Base-by-base conservation (phyloP, 2,113 vertebrate genomes). In the Sinosuthora webbiana region DNA sequence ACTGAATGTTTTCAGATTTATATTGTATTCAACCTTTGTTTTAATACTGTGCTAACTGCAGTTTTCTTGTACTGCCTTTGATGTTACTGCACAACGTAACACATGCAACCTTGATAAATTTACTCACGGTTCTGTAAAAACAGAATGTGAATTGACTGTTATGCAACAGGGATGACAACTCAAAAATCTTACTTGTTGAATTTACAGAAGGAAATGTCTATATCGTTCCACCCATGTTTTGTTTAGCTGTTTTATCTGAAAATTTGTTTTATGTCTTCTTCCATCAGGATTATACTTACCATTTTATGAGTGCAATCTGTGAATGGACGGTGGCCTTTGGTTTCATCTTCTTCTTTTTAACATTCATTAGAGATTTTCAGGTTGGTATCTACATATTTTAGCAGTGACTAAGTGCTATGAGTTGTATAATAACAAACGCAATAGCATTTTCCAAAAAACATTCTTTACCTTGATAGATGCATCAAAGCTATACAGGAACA, bases 301-400 rank as follows among this genome's bases (percentile, higher is more conserved):
- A 98, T 31, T 31, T 99, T 6, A 79, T 97, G 96, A 99, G 99
- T 62, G 99, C 99, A 0, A 89, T 97, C n/a, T 98, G 98, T n/a
- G 99, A 99, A 95, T 99, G 99, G 99, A 98, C 95, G 0, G 98
- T 99, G 64, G 98, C 99, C 92, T 99, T 99, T 96, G 98, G 98
- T 85, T 99, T 99, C 88, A 94, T 99, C 95, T 98, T 98, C 97
- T 99, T 98, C 98, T 99, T 99, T 97, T 95, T 99, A 94, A 99
- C 99, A 0, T 99, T 98, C 96, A 99, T 99, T 89, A 96, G 97
- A 23, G 99, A 99, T 64, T 99, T 99, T 96, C 98, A 99, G 98
- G 99, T 99, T 95, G 95, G 98, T 97, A 63, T 91, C 59, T 53
- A 52, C 39, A 13, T 30, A 21, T 83, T 77, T 85, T 70, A 78